Evolutionary conservation across 2,113 vertebrate species (phyloP).

Genomic region (Oryzias celebensis): DNA sequence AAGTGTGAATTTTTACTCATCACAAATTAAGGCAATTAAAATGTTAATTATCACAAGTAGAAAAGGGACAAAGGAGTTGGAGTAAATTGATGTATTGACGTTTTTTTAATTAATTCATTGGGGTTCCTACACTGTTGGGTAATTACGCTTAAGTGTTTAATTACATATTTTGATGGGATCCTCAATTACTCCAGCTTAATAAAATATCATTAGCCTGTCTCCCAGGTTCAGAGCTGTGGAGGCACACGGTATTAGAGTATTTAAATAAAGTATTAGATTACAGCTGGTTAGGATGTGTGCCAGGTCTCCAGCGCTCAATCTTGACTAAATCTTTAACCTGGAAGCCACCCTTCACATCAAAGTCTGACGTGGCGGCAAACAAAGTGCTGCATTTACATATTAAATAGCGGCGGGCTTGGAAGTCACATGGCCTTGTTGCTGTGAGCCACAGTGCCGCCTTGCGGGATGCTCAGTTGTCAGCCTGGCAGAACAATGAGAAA

Average conservation of each 20-base stretch:
- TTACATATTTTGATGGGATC: conserved; percentile 93
- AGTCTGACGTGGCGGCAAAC: conserved; percentile 78
- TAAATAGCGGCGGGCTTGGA: conserved; percentile 75
- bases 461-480: conserved; percentile 44
- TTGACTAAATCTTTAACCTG: conserved; percentile 81
- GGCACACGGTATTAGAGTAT: conserved; percentile 75
- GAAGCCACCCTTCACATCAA: conserved; percentile 74
- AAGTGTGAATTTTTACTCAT: conserved; percentile 67
- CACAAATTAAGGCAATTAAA: conserved; percentile 76
- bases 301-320: conserved; percentile 72
- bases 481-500: conserved; percentile 64
- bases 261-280: conserved; percentile 80
- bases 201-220: conserved; percentile 88
- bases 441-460: conserved; percentile 67
- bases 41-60: conserved; percentile 79
- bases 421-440: conserved; percentile 34
- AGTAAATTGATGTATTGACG: conserved; percentile 88
- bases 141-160: conserved; percentile 93
- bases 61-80: conserved; percentile 83
- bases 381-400: conserved; percentile 82
- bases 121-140: conserved; percentile 86
- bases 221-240: conserved; percentile 82
- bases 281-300: conserved; percentile 59
- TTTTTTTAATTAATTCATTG: conserved; percentile 91
- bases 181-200: conserved; percentile 91